Percentiles rank a stretch among this genome's conserved stretches.
Evolutionary conservation across 53 echinoderm and acorn worm species (phyloP).

Genomic region (Stichopus horrens): DNA sequence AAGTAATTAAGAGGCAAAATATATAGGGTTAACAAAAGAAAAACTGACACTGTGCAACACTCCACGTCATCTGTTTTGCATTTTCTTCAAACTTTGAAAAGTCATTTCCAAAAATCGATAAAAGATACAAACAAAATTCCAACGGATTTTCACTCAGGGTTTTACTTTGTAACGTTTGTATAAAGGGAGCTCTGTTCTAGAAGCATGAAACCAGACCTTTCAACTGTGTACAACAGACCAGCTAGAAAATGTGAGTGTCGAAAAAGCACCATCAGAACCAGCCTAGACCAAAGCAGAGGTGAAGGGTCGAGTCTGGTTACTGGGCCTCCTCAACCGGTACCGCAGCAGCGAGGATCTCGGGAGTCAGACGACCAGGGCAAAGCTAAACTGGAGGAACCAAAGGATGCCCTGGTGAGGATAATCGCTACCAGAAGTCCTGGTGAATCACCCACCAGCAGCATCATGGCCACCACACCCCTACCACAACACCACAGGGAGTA

Average conservation of each 20-base stretch:
- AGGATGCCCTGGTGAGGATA: neutral
- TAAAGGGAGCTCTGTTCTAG: too few species aligned
- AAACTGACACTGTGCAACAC: too few species aligned
- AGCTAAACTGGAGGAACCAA: neutral
- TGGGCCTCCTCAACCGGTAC: conserved; percentile 29
- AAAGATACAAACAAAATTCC: too few species aligned
- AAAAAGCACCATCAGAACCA: neutral
- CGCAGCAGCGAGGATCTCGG: conserved; percentile 42
- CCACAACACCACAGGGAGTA: conserved; percentile 1
- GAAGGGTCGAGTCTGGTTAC: conserved; percentile 23
- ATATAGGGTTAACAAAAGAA: too few species aligned
- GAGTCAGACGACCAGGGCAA: conserved; percentile 23
- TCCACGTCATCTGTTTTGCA: too few species aligned
- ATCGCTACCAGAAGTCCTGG: neutral
- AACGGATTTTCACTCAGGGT: too few species aligned
- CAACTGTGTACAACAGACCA: conserved; percentile 26
- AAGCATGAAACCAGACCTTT: too few species aligned
- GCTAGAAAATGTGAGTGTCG: neutral
- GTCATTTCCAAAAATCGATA: too few species aligned
- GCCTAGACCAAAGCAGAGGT: conserved; percentile 19
- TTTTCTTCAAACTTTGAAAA: too few species aligned
- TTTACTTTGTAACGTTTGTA: too few species aligned
- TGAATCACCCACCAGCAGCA: neutral
- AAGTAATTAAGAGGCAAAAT: too few species aligned
- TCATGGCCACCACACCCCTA: neutral